These are phyloP conservation scores for Ceratosolen solmsi DNA, from an alignment of 1,140 invertebrate species.

Conservation along the genomic window DNA sequence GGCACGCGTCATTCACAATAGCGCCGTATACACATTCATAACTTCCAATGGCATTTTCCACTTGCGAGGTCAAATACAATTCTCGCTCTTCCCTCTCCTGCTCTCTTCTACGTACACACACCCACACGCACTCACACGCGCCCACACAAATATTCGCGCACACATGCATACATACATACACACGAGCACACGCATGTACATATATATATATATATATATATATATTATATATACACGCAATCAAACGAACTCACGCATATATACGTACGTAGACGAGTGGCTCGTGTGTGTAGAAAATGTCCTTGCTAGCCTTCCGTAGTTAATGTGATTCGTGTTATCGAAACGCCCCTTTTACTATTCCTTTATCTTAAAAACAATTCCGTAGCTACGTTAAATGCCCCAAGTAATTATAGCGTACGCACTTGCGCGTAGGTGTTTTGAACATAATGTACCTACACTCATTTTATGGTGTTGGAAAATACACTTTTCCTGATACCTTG, in stretches of 20 bases:
- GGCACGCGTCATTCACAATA: background rate
- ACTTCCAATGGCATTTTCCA: background rate
- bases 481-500: too few relatives aligned
- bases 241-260: background rate
- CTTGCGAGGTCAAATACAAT: slow-evolving; percentile 9
- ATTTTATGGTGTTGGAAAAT: too few relatives aligned
- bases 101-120: background rate
- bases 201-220: too few relatives aligned
- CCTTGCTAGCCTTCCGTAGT: background rate
- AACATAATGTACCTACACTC: too few relatives aligned
- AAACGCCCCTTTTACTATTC: background rate
- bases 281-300: background rate
- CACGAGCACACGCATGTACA: background rate
- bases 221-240: background rate
- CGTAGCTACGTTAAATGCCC: too few relatives aligned
- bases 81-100: background rate
- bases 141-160: too few relatives aligned
- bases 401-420: too few relatives aligned
- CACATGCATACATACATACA: background rate
- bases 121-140: too few relatives aligned
- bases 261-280: too few relatives aligned
- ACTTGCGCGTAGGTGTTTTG: too few relatives aligned
- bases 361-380: too few relatives aligned
- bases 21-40: background rate
- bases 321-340: background rate